These are phyloP conservation scores for Apostichopus leukothele DNA, from an alignment of 53 echinoderm and acorn worm genomes.

Conservation along the genomic window DNA sequence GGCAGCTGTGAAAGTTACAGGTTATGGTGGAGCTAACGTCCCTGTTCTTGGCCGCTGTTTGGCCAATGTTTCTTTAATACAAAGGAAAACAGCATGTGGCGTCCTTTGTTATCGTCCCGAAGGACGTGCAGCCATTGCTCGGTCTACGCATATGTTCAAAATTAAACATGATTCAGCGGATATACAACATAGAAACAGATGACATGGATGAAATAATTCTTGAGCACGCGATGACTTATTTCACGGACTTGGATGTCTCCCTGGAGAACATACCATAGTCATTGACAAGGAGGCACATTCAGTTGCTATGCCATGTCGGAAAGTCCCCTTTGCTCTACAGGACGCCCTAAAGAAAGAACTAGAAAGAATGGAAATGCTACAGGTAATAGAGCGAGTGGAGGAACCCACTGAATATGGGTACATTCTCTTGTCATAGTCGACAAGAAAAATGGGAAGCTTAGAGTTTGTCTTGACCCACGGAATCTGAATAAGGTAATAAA, in stretches of 20 bases:
- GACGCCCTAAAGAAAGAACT: conserved; percentile 46
- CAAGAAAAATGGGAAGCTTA: conserved; percentile 58
- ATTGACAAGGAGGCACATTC: not conserved
- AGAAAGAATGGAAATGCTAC: conserved; percentile 41
- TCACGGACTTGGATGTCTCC: conserved; percentile 46
- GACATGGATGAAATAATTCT: not conserved
- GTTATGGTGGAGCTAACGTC: not conserved
- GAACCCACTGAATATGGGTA: conserved; percentile 64
- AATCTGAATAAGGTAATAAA: conserved; percentile 54
- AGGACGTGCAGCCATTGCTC: conserved; percentile 21
- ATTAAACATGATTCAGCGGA: conserved; percentile 10
- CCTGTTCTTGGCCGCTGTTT: conserved; percentile 45
- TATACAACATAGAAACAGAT: not conserved
- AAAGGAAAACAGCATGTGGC: conserved; percentile 6
- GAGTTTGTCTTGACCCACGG: conserved; percentile 64
- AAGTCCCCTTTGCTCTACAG: conserved; percentile 53
- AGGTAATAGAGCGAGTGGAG: conserved; percentile 41
- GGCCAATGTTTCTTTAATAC: not conserved
- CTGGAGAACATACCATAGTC: conserved; percentile 41
- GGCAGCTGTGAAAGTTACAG: conserved; percentile 30
- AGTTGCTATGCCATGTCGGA: conserved; percentile 27
- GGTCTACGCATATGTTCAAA: conserved; percentile 25
- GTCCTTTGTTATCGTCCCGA: conserved; percentile 29
- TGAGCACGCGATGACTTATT: conserved; percentile 27
- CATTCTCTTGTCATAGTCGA: conserved; percentile 46